Evolutionary conservation across 2,888 invertebrate genomes (phyloP).

Genomic region (Peribatodes rhomboidaria): DNA sequence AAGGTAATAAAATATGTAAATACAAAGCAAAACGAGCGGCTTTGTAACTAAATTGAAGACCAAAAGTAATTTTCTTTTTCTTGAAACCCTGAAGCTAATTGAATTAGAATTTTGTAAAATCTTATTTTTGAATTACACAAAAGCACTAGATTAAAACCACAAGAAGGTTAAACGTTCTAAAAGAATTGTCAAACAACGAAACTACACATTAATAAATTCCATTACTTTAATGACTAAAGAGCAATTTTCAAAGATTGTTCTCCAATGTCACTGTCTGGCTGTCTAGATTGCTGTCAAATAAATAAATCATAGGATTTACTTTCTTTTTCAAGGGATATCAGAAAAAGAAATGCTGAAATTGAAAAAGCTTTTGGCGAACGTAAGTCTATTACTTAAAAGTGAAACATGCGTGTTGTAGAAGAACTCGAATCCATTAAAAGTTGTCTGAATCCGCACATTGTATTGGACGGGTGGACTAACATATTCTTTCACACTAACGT

Average conservation of each 20-base stretch:
- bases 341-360: constrained; percentile 45
- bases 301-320: constrained; percentile 8
- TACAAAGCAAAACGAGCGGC: constrained; percentile 19
- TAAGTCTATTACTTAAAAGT: constrained; percentile 44
- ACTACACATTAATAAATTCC: too few relatives aligned
- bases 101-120: constrained; percentile 33
- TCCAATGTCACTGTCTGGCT: not conserved
- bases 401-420: constrained; percentile 29
- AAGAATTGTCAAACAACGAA: too few relatives aligned
- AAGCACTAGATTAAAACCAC: constrained; percentile 35
- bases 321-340: constrained; percentile 11
- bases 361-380: constrained; percentile 45
- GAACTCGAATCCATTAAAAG: constrained; percentile 41
- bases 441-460: constrained; percentile 36
- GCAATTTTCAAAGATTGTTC: not conserved
- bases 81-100: constrained; percentile 34
- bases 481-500: constrained; percentile 18
- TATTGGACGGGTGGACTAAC: constrained; percentile 19
- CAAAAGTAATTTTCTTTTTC: constrained; percentile 20
- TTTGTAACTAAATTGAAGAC: constrained; percentile 22
- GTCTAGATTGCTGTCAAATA: constrained; percentile 4
- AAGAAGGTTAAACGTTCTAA: constrained; percentile 42
- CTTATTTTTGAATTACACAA: constrained; percentile 37
- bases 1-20: constrained; percentile 1
- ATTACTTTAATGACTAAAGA: not conserved